Conservation (phyloP, 2,888 invertebrate genomes). For the Drosophila crucigera region DNA sequence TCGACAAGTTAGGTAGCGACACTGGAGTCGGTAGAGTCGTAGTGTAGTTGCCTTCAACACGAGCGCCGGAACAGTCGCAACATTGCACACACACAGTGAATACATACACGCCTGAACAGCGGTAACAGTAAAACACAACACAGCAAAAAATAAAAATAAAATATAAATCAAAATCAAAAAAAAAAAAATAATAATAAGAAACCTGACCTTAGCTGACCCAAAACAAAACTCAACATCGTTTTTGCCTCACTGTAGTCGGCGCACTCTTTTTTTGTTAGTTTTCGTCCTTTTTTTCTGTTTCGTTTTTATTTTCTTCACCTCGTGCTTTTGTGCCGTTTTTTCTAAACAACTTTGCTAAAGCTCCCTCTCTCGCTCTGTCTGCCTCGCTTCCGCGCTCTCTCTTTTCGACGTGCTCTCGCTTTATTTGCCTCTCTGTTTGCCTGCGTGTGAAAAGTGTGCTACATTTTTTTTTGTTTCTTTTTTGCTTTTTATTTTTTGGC, state of each 20-base stretch:
- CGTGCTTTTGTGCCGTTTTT: constrained; percentile 77
- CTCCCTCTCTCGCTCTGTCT: not conserved
- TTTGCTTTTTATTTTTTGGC: not conserved
- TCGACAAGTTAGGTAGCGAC: constrained; percentile 37
- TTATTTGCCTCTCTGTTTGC: not conserved
- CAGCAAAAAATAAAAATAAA: not conserved
- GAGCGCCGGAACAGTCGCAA: constrained; percentile 72
- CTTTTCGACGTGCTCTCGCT: constrained; percentile 6
- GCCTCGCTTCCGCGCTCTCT: not conserved
- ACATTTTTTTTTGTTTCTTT: constrained; percentile 44
- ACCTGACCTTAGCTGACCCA: constrained; percentile 52
- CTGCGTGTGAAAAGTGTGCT: constrained; percentile 59
- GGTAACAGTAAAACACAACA: constrained; percentile 22
- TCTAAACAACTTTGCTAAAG: constrained; percentile 62
- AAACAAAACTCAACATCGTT: not conserved
- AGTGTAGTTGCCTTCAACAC: constrained; percentile 68
- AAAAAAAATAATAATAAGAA: not conserved
- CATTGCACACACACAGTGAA: constrained; percentile 33
- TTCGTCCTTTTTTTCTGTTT: constrained; percentile 24
- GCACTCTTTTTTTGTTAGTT: constrained; percentile 7
- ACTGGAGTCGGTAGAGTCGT: constrained; percentile 24
- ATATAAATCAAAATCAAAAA: no score
- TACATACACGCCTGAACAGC: constrained; percentile 1
- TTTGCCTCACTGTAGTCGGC: constrained; percentile 16
- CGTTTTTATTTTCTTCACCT: constrained; percentile 37